These are phyloP conservation scores for Phania funesta DNA, from an alignment of 2,888 invertebrate species.

Conservation along the genomic window DNA sequence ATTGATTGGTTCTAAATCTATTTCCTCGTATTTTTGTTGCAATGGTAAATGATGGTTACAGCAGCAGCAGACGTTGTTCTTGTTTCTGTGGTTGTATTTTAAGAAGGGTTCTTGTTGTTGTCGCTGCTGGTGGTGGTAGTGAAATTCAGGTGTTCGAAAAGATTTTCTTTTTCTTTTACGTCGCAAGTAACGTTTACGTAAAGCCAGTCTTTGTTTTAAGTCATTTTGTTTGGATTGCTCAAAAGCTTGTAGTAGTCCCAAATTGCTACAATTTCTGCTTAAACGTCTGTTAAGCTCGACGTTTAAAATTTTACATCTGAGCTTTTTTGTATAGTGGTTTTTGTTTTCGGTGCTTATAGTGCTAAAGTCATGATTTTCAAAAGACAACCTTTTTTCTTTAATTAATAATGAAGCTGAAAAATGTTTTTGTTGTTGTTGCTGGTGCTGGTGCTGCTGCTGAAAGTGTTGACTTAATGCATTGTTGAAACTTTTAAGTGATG, in stretches of 20 bases:
- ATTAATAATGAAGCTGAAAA: neutral
- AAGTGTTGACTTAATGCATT: conserved; percentile 47
- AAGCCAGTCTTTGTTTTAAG: conserved; percentile 66
- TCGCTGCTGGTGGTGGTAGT: conserved; percentile 44
- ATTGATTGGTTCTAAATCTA: conserved; percentile 5
- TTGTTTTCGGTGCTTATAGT: conserved; percentile 42
- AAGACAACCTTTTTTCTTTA: conserved; percentile 60
- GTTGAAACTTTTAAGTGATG: conserved; percentile 28
- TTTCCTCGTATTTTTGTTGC: conserved; percentile 35
- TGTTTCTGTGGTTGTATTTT: conserved; percentile 23
- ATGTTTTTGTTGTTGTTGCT: neutral
- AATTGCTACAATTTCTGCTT: neutral
- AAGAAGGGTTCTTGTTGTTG: conserved; percentile 27
- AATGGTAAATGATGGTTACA: neutral
- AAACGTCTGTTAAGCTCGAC: neutral
- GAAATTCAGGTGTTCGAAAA: neutral
- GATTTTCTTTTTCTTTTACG: conserved; percentile 66
- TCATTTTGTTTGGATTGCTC: conserved; percentile 41
- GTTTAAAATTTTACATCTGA: neutral
- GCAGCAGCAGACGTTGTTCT: conserved; percentile 30
- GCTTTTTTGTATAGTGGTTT: neutral
- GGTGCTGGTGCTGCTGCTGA: conserved; percentile 38
- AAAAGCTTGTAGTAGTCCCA: neutral
- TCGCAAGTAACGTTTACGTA: conserved; percentile 59
- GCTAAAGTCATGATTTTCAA: conserved; percentile 36